These are phyloP conservation scores for Silurus aristotelis DNA, from an alignment of 2,797 vertebrate species.

Conservation along the genomic window DNA sequence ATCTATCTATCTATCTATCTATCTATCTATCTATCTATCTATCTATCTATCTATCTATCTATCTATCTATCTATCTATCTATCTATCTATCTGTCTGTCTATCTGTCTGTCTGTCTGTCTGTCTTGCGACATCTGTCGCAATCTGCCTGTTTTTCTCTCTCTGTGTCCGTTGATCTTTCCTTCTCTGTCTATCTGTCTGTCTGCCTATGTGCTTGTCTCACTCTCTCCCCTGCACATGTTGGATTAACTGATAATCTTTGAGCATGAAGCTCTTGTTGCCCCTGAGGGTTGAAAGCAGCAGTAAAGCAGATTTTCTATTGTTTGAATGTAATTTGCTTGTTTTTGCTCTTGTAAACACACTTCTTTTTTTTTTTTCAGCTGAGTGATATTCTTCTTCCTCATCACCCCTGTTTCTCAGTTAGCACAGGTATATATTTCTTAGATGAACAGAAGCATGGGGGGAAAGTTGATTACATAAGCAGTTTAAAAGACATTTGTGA, in stretches of 20 bases:
- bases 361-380: conserved; percentile 60
- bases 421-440: not conserved
- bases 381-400: conserved; percentile 51
- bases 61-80: too few species aligned
- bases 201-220: conserved; percentile 57
- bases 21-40: too few species aligned
- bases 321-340: conserved; percentile 78
- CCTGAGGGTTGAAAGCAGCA: conserved; percentile 64
- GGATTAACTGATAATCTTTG: conserved; percentile 88
- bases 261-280: conserved; percentile 80
- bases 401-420: not conserved
- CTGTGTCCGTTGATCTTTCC: not conserved
- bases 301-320: conserved; percentile 70
- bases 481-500: too few species aligned
- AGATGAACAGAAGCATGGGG: not conserved
- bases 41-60: too few species aligned
- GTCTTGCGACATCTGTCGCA: not conserved
- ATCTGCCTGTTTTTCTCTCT: not conserved
- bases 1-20: not conserved
- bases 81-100: not conserved
- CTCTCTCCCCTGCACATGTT: conserved; percentile 77
- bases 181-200: not conserved
- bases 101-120: not conserved
- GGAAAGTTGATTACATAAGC: not conserved
- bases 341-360: conserved; percentile 77